Evolutionary conservation across 2,113 vertebrate species (phyloP).

Genomic region (Phyllostomus hastatus): DNA sequence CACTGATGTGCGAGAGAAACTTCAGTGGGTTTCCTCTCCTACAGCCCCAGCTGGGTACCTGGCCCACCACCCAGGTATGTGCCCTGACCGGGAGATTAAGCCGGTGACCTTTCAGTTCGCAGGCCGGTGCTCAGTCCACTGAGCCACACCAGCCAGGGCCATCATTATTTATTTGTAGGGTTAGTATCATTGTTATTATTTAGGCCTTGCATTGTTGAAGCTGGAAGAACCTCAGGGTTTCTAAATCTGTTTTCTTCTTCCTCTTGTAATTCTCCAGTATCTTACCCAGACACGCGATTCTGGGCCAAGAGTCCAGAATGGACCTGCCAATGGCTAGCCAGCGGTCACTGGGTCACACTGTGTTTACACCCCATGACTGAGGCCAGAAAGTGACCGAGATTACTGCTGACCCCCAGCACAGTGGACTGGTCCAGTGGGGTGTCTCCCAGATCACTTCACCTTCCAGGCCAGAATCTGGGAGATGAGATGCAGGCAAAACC

Average conservation of each 20-base stretch:
- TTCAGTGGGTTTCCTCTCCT: no score
- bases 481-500: neutral
- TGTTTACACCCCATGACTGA: neutral
- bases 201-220: neutral
- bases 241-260: neutral
- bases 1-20: no score
- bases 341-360: no score
- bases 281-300: fast-evolving
- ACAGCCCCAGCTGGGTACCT: no score
- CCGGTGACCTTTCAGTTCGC: no score
- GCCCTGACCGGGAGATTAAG: no score
- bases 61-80: no score
- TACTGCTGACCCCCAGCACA: neutral
- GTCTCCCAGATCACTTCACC: neutral
- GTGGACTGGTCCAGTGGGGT: neutral
- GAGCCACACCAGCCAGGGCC: no score
- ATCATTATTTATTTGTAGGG: no score
- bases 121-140: no score
- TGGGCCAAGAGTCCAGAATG: neutral
- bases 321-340: neutral
- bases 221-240: neutral
- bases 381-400: neutral
- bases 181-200: neutral
- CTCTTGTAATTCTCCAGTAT: neutral
- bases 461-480: neutral